Evolutionary conservation across 2,113 vertebrate genomes (phyloP).

Genomic region (Galbula dea): DNA sequence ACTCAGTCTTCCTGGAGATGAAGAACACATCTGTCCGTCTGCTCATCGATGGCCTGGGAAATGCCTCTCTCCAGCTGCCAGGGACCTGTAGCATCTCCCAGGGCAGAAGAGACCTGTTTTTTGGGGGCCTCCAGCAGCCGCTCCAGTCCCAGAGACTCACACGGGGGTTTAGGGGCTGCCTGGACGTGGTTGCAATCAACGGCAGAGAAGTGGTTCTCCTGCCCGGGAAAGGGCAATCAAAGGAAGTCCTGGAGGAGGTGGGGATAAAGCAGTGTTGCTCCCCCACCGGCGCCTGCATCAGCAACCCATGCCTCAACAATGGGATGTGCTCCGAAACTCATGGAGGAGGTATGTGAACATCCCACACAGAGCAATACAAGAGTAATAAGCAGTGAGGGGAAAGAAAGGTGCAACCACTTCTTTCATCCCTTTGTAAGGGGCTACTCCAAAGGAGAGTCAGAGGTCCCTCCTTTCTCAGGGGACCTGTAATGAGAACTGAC

Average conservation of each 20-base stretch:
- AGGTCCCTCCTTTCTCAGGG: not conserved
- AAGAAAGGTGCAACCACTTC: not conserved
- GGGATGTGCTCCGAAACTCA: constrained; percentile 78
- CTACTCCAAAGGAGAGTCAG: not conserved
- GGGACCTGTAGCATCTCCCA: constrained; percentile 70
- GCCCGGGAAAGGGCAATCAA: constrained; percentile 36
- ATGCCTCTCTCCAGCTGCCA: constrained; percentile 55
- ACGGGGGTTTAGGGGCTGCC: constrained; percentile 83
- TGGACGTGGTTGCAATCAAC: constrained; percentile 81
- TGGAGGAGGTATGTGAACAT: constrained; percentile 74
- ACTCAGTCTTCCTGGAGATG: constrained; percentile 82
- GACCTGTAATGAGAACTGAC: not conserved
- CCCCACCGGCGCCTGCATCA: constrained; percentile 65
- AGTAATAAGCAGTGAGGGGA: not conserved
- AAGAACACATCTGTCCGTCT: constrained; percentile 72
- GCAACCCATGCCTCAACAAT: constrained; percentile 79
- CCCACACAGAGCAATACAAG: not conserved
- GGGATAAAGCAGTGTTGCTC: constrained; percentile 83
- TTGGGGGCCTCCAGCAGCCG: constrained; percentile 69
- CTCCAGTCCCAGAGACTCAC: constrained; percentile 25
- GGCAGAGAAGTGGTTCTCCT: constrained; percentile 70
- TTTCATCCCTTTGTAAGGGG: not conserved
- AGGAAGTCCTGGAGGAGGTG: constrained; percentile 70
- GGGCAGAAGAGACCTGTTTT: constrained; percentile 71
- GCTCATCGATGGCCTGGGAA: constrained; percentile 71